A percentile compares a stretch with the other conserved stretches of the same genome.
Evolutionary conservation across 2,797 vertebrate genomes (phyloP).

Genomic region (Hydrolagus colliei): DNA sequence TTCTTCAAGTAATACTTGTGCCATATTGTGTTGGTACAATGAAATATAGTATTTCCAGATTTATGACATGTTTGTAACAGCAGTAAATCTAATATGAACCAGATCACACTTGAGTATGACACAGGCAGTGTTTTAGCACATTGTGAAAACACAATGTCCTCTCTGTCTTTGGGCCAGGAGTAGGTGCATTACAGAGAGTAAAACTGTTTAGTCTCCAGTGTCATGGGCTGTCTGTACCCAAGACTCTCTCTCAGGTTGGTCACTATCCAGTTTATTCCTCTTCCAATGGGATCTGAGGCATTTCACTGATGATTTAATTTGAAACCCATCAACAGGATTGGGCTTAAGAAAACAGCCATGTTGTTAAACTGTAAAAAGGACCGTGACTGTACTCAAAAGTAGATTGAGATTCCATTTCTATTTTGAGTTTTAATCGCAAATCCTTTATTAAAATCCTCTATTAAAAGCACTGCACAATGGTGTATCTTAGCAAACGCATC

Average conservation of each 20-base stretch:
- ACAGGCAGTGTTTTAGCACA: background rate
- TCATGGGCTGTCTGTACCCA: too few species aligned
- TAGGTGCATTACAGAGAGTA: background rate
- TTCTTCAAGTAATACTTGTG: background rate
- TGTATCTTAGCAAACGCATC: background rate
- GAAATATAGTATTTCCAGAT: background rate
- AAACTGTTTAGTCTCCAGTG: too few species aligned
- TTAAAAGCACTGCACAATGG: background rate
- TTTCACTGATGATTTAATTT: background rate
- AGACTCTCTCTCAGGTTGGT: too few species aligned
- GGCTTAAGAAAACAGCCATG: too few species aligned
- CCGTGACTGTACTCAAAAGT: background rate
- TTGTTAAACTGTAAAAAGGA: background rate
- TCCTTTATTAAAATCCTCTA: background rate
- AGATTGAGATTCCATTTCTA: background rate
- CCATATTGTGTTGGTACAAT: background rate
- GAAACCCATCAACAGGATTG: background rate
- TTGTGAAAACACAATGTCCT: constrained; percentile 7
- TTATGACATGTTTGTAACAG: background rate
- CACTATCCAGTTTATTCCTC: too few species aligned
- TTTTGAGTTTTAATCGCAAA: background rate
- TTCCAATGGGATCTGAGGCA: too few species aligned
- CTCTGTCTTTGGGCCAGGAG: constrained; percentile 8
- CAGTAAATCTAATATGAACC: background rate
- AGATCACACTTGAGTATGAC: background rate